Base-by-base conservation (phyloP, 1,140 invertebrate species). In the Archivesica marissinica region DNA sequence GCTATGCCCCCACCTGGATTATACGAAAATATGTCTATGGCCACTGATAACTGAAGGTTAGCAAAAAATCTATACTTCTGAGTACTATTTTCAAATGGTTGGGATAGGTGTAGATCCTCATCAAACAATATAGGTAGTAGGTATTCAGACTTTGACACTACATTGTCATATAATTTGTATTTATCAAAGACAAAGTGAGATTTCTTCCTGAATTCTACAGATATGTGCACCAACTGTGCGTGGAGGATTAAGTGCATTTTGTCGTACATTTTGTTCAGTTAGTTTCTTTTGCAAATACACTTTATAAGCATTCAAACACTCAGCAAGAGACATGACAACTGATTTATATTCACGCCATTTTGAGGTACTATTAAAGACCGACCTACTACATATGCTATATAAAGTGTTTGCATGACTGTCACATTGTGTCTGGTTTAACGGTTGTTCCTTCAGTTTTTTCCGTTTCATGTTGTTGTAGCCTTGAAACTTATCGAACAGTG, bases 41-140 rank as follows among this genome's bases (percentile, higher is more conserved):
- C 66, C n/a, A 74, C 20, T 47, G 79, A 75, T 28, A 86, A 61
- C 0, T 75, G 44, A 1, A 88, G 17, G 15, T 80, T 41, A 28
- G 64, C 44, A 41, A 83, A 59, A 64, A 61, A 84, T 23, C 64
- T 74, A 25, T n/a, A n/a, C 25, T 59, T 64, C 25, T 86, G 52
- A 15, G 20, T 30, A 25, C 20, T 44, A 33, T 3, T 70, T 11
- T 64, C 25, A 77, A 87, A 87, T n/a, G 72, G 56, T 35, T 77
- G 7, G 20, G 39, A 47, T 30, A 87, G 17, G 64, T 87, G 83
- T 13, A 59, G 20, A 15, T 25, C 20, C 64, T 86, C 74, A 86
- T 86, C 39, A 82, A 78, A 86, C 1, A 81, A 54, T 9, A 87
- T 44, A 41, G n/a, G n/a, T n/a, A n/a, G n/a, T n/a, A n/a, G n/a